These are phyloP conservation scores for Drosophila oshimai DNA, from an alignment of 1,140 invertebrate species.

Conservation along the genomic window DNA sequence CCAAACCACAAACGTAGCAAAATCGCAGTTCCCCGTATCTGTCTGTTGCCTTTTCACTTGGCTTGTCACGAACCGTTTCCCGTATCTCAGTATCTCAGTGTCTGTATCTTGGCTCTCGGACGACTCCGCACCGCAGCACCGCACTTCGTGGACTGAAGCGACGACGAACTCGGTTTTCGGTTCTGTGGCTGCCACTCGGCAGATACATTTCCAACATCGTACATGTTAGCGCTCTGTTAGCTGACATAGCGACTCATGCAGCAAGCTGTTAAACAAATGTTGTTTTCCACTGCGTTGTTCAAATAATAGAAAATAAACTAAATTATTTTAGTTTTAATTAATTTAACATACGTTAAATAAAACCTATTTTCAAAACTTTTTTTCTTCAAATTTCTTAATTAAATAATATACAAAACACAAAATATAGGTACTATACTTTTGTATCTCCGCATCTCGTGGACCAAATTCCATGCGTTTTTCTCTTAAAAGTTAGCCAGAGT, in stretches of 20 bases:
- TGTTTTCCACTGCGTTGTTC: too few species aligned
- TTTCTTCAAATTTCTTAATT: too few species aligned
- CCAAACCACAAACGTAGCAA: slow-evolving; percentile 41
- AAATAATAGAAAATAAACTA: too few species aligned
- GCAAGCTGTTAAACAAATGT: too few species aligned
- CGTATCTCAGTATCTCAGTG: not conserved
- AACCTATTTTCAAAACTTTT: too few species aligned
- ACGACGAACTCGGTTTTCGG: not conserved
- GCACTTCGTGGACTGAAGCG: slow-evolving; percentile 34
- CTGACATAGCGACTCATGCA: not conserved
- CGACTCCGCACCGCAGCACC: slow-evolving; percentile 44
- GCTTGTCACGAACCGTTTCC: slow-evolving; percentile 6
- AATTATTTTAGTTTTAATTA: too few species aligned
- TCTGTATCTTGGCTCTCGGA: slow-evolving; percentile 10
- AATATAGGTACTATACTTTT: too few species aligned
- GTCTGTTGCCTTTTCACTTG: not conserved
- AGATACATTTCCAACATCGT: not conserved
- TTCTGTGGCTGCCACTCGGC: not conserved
- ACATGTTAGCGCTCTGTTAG: not conserved
- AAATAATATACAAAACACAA: too few species aligned
- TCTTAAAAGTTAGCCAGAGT: too few species aligned
- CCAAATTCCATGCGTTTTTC: too few species aligned
- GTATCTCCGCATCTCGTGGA: too few species aligned
- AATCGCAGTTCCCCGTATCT: slow-evolving; percentile 9
- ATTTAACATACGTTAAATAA: too few species aligned